phyloP scores from a whole-genome alignment of 2,113 vertebrate genomes.

The Sorex araneus region DNA sequence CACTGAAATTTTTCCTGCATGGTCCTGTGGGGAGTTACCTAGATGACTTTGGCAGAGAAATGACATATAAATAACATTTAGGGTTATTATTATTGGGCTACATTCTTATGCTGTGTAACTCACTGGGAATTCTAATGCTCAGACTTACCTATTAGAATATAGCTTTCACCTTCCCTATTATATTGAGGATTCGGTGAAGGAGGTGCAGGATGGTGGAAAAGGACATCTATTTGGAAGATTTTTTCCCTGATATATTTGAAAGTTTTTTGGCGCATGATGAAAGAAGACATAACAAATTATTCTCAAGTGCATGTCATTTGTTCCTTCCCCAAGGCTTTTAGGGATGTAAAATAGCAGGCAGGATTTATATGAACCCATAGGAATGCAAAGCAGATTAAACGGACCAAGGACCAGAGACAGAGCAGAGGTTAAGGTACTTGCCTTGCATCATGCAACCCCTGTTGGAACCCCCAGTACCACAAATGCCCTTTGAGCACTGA shows the following conservation, averaged over 20 bases:
- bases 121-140: conserved; percentile 73
- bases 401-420: not conserved
- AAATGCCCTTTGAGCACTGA: too few relatives aligned
- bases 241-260: conserved; percentile 10
- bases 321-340: conserved; percentile 3
- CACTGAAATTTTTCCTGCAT: conserved; percentile 72
- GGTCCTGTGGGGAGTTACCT: conserved; percentile 78
- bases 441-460: too few relatives aligned
- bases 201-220: not conserved
- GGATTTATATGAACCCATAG: not conserved
- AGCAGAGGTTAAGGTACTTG: too few relatives aligned
- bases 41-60: conserved; percentile 78
- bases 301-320: conserved; percentile 57
- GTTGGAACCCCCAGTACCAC: too few relatives aligned
- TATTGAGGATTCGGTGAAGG: not conserved
- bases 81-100: conserved; percentile 80
- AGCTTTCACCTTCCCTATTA: conserved; percentile 4
- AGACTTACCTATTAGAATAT: conserved; percentile 53
- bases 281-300: conserved; percentile 37
- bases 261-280: conserved; percentile 28
- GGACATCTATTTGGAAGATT: not conserved
- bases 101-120: conserved; percentile 61
- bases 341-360: conserved; percentile 40
- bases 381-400: conserved; percentile 34
- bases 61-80: conserved; percentile 81